Percentiles rank a stretch among this genome's conserved stretches.
phyloP scores from a whole-genome alignment of 2,113 vertebrate species.

The Albula goreensis region DNA sequence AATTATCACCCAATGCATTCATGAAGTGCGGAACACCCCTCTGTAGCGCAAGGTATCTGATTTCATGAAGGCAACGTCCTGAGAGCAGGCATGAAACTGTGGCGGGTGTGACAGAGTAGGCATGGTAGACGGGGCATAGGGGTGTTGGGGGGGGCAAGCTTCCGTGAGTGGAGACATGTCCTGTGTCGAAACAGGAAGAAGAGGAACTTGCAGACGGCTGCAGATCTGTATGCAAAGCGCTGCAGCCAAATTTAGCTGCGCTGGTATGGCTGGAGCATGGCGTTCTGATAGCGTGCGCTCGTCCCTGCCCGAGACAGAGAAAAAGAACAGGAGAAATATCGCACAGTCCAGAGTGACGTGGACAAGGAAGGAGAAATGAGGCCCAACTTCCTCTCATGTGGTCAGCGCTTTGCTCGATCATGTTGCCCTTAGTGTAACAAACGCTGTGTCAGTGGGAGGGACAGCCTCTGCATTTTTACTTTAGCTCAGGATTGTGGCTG shows the following conservation, averaged over 20 bases:
- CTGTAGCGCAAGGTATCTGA: background rate
- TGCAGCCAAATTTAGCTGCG: conserved; percentile 12
- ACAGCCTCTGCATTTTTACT: background rate
- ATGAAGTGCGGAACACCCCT: background rate
- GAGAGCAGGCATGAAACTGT: background rate
- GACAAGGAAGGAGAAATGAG: background rate
- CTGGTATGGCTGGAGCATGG: background rate
- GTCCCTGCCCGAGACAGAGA: background rate
- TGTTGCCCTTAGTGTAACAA: background rate
- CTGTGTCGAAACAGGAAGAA: conserved; percentile 20
- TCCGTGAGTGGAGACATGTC: background rate
- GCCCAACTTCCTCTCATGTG: background rate
- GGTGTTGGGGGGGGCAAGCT: background rate
- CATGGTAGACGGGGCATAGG: background rate
- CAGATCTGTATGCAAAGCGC: conserved; percentile 10
- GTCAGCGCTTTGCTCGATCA: background rate
- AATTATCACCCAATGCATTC: background rate
- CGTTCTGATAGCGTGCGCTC: background rate
- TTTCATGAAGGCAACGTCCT: background rate
- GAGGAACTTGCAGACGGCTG: conserved; percentile 16
- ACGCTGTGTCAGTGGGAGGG: background rate
- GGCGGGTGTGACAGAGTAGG: background rate
- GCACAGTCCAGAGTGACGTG: background rate
- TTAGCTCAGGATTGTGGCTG: background rate
- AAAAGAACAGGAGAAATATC: background rate